Evolutionary conservation across 2,888 invertebrate genomes (phyloP), one percentile per base, ranked within the genome.

Genomic region (Sarcophaga variegata): DNA sequence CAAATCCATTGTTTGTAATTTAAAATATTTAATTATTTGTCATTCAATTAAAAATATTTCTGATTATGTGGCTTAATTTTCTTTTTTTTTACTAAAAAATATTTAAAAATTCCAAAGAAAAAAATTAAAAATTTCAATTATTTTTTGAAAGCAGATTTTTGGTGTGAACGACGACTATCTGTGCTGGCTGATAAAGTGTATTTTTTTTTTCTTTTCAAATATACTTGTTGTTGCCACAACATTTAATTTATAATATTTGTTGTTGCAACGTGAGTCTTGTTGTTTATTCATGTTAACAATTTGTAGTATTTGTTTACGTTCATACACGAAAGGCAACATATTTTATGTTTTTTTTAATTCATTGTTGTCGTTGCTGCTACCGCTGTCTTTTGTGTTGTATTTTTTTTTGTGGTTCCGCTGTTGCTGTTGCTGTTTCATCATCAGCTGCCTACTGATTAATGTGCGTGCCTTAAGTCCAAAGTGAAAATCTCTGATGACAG

Each of bases 401-500:
- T 20, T 47, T 14, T 54, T 54, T 54, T 54, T 54, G 20, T 70
- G 45, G 47, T 70, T 47, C 37, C 37, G 74, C 45, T 45, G 67
- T 22, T 72, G 74, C 45, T 45, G 67, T 22, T 72, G 20, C 45
- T 20, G 62, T 25, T 63, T 70, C 60, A 62, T 72, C 37, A 63
- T 72, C 37, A 63, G 59, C 49, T 67, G 77, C 66, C 86, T 75
- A 20, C 71, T 81, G 77, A 84, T 80, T 84, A 80, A 80, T 83
- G 75, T 75, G 77, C 69, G 69, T 79, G 79, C 79, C 64, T 70
- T 70, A 75, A 79, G 83, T 81, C 86, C 67, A 72, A 76, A 77
- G 81, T 81, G 81, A 80, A 81, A 84, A 83, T 86, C 81, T 83
- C 27, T 67, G 81, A 63, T 86, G 86, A 86, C 86, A 86, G 25